These are phyloP conservation scores for Halocynthia roretzi DNA, from an alignment of 23 tunicate genomes.

Conservation along the genomic window DNA sequence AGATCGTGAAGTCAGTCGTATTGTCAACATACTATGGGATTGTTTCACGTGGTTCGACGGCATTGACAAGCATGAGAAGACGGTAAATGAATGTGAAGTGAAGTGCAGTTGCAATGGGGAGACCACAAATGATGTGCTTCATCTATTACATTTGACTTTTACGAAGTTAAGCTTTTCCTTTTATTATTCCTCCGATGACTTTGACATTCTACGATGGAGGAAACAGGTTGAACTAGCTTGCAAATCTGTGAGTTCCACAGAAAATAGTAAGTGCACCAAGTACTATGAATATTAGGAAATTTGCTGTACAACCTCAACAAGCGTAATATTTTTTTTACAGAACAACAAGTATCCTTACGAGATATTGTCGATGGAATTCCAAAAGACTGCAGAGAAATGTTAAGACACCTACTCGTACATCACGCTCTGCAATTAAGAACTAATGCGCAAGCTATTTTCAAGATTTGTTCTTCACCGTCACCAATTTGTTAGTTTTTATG, in stretches of 20 bases:
- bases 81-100: too few species aligned
- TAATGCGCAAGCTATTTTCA: constrained; percentile 63
- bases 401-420: constrained; percentile 30
- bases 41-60: too few species aligned
- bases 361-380: constrained; percentile 14
- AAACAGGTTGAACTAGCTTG: background rate
- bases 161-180: background rate
- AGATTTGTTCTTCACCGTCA: constrained; percentile 9
- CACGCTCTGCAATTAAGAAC: constrained; percentile 70
- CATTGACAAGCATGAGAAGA: too few species aligned
- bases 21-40: too few species aligned
- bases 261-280: background rate
- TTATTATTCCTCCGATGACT: background rate
- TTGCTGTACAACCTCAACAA: too few species aligned
- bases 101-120: too few species aligned
- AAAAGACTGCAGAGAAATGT: constrained; percentile 20
- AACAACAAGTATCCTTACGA: background rate
- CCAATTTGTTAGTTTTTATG: background rate
- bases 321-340: background rate
- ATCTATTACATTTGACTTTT: background rate
- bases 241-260: background rate
- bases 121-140: background rate
- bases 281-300: too few species aligned
- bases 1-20: too few species aligned
- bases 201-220: constrained; percentile 10